phyloP scores from a whole-genome alignment of 2,113 vertebrate species.

The Prunella fulvescens region DNA sequence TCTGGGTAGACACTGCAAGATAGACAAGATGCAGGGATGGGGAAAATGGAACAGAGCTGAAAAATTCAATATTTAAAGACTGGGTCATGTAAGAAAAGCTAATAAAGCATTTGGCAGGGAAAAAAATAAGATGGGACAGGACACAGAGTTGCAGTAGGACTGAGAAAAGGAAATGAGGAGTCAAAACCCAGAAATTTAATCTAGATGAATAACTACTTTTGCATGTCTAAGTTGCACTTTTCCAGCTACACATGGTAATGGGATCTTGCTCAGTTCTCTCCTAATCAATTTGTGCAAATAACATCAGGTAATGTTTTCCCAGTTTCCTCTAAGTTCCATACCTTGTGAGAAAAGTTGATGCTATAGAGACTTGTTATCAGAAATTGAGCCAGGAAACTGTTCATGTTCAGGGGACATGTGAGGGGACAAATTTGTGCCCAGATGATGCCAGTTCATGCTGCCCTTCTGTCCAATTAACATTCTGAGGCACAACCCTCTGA shows the following conservation, averaged over 20 bases:
- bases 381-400: not conserved
- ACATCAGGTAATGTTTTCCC: not conserved
- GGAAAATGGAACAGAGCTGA: not conserved
- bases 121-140: not conserved
- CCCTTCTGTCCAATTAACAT: not conserved
- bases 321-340: not conserved
- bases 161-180: not conserved
- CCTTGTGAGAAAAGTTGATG: not conserved
- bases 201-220: accelerated
- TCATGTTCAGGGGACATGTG: accelerated
- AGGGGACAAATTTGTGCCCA: not conserved
- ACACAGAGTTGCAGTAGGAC: not conserved
- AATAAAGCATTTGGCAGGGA: not conserved
- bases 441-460: not conserved
- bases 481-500: not conserved
- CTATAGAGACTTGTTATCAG: not conserved
- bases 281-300: not conserved
- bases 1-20: not conserved
- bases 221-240: not conserved
- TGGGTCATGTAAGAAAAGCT: not conserved
- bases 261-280: not conserved
- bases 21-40: not conserved
- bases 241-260: not conserved
- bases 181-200: not conserved
- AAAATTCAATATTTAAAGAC: not conserved